Evolutionary conservation across 2,888 invertebrate genomes (phyloP).

Genomic region (Glaucopsyche alexis): DNA sequence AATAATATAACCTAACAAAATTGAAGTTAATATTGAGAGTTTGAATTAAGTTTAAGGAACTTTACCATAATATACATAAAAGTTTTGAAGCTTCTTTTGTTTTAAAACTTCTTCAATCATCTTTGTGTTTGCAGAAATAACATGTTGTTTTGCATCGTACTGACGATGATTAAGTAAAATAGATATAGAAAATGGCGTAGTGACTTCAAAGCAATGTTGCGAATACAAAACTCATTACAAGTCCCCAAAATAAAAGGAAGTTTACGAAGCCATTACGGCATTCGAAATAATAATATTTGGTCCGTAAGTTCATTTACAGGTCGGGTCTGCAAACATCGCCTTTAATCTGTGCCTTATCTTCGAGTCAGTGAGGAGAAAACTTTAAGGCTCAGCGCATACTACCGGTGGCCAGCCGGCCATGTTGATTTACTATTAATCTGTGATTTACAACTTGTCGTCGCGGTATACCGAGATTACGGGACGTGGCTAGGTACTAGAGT

Average conservation of each 20-base stretch:
- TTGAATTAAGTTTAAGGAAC: too few relatives aligned
- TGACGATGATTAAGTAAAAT: neutral
- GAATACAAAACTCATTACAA: conserved; percentile 73
- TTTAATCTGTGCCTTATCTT: conserved; percentile 71
- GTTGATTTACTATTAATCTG: too few relatives aligned
- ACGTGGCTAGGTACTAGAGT: too few relatives aligned
- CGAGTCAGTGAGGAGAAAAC: conserved; percentile 70
- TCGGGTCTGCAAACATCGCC: conserved; percentile 67
- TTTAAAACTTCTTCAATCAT: too few relatives aligned
- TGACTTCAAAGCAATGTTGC: conserved; percentile 55
- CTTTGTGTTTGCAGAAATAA: too few relatives aligned
- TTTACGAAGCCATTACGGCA: conserved; percentile 71
- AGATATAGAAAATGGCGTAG: conserved; percentile 7
- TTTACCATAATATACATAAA: too few relatives aligned
- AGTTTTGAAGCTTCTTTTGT: too few relatives aligned
- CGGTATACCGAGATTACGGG: too few relatives aligned
- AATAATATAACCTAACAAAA: too few relatives aligned
- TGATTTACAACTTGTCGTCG: too few relatives aligned
- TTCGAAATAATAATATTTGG: conserved; percentile 77
- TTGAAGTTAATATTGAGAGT: too few relatives aligned
- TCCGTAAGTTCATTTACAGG: conserved; percentile 70
- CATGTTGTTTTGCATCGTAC: neutral
- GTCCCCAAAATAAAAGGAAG: conserved; percentile 72
- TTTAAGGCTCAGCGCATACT: conserved; percentile 46
- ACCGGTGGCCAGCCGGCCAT: too few relatives aligned